Evolutionary conservation across 1,140 invertebrate genomes (phyloP).

Genomic region (Gonioctena quinquepunctata): DNA sequence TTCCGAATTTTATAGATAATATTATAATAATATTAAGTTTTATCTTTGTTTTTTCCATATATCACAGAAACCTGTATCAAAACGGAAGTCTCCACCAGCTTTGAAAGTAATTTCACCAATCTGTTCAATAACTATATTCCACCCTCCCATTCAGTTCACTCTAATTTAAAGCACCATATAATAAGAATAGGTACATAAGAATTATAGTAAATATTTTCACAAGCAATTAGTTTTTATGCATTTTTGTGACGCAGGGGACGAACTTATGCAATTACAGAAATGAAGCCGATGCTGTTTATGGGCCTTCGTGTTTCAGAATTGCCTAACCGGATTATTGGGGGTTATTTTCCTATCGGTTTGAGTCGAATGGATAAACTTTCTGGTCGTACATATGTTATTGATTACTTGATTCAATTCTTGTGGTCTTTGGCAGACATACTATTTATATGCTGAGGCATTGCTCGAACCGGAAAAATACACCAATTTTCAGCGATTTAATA

Average conservation of each 20-base stretch:
- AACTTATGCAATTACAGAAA: conserved; percentile 13
- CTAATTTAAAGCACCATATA: conserved; percentile 4
- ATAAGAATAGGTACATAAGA: conserved; percentile 2
- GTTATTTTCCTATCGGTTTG: no score
- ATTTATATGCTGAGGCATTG: no score
- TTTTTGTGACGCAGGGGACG: not conserved
- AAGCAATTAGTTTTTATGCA: conserved; percentile 11
- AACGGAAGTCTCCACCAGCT: no score
- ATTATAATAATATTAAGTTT: no score
- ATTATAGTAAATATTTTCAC: conserved; percentile 10
- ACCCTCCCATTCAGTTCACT: not conserved
- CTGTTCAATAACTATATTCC: not conserved
- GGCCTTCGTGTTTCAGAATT: not conserved
- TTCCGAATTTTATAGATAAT: no score
- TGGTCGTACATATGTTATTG: not conserved
- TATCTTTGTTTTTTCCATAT: no score
- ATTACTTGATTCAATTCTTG: no score
- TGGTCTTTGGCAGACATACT: no score
- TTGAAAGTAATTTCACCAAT: not conserved
- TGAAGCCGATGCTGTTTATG: conserved; percentile 13
- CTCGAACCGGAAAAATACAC: no score
- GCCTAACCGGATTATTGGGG: conserved; percentile 11
- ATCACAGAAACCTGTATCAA: no score
- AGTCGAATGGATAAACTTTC: no score
- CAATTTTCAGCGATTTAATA: no score